phyloP scores from a whole-genome alignment of 2,113 vertebrate species.

The Acanthisitta chloris region DNA sequence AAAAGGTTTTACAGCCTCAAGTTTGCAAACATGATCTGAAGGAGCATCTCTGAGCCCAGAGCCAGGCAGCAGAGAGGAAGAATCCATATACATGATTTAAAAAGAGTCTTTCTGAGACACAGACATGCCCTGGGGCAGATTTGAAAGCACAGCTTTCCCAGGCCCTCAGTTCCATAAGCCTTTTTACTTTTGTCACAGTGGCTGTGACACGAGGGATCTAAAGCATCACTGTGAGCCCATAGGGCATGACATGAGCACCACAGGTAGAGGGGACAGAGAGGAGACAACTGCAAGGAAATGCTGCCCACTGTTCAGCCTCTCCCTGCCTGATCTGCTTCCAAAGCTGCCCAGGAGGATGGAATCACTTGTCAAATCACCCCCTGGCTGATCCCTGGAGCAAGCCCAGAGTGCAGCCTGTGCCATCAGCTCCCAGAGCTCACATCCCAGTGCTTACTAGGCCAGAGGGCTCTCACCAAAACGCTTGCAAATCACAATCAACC shows the following conservation, averaged over 20 bases:
- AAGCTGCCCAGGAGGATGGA: too few relatives aligned
- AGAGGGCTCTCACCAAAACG: neutral
- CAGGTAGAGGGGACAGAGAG: neutral
- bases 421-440: neutral
- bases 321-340: neutral
- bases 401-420: neutral
- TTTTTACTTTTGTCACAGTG: neutral
- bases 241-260: accelerated
- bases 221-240: accelerated
- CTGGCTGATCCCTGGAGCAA: neutral
- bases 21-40: neutral
- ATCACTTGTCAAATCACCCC: neutral
- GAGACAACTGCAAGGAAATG: neutral
- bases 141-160: neutral
- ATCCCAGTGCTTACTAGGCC: accelerated
- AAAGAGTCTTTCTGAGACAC: neutral
- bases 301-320: neutral
- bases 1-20: neutral
- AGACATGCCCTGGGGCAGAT: neutral
- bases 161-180: accelerated
- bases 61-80: neutral
- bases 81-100: accelerated
- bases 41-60: neutral
- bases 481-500: neutral
- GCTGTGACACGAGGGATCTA: neutral